Conservation (phyloP, 2,113 vertebrate species). For the Esox niger region DNA sequence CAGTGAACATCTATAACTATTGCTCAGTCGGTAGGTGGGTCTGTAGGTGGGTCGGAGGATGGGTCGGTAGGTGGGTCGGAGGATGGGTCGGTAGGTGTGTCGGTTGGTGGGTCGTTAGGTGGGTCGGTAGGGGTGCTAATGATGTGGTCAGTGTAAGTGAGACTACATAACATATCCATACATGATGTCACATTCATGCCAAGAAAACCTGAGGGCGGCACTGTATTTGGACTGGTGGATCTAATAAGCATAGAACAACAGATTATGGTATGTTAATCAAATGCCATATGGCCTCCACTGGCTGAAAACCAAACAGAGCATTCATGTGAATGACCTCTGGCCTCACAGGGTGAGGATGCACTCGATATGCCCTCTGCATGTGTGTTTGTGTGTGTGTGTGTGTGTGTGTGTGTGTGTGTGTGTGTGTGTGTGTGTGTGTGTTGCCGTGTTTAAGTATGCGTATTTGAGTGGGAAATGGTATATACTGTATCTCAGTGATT, state of each 20-base stretch:
- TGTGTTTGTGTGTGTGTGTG: constrained; percentile 3
- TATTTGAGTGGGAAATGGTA: neutral
- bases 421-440: constrained; percentile 28
- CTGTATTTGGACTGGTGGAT: neutral
- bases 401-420: constrained; percentile 13
- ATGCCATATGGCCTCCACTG: neutral
- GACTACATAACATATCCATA: no score
- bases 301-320: neutral
- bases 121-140: no score
- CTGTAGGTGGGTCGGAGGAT: no score
- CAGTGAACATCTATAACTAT: no score
- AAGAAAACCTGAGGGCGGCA: neutral
- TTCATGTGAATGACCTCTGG: neutral
- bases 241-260: neutral
- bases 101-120: no score
- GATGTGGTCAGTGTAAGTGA: no score
- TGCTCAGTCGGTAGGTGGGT: no score
- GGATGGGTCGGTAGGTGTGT: no score
- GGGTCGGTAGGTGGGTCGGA: no score
- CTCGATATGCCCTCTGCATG: neutral
- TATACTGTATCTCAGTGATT: constrained; percentile 7
- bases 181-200: neutral
- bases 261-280: neutral
- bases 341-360: neutral
- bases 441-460: constrained; percentile 22